These are phyloP conservation scores for Whitmania pigra DNA, from an alignment of 1,140 invertebrate genomes.

Conservation along the genomic window DNA sequence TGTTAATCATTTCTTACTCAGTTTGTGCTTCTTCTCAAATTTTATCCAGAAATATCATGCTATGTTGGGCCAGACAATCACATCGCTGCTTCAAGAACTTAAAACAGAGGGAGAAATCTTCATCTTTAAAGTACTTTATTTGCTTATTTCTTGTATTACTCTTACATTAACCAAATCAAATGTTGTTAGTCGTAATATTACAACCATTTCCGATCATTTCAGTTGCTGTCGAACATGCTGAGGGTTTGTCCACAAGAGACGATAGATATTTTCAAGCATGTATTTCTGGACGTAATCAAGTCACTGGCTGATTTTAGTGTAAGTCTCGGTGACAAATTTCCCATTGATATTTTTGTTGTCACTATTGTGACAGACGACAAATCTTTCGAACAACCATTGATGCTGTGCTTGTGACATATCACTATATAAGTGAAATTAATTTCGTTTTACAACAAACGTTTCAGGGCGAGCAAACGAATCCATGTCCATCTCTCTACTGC, in stretches of 20 bases:
- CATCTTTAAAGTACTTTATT: constrained; percentile 34
- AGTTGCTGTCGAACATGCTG: not conserved
- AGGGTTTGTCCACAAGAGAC: not conserved
- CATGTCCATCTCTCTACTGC: not conserved
- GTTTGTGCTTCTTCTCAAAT: constrained; percentile 23
- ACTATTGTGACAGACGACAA: no score
- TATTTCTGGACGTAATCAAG: no score
- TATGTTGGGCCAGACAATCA: constrained; percentile 54
- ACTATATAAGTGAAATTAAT: no score
- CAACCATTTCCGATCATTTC: not conserved
- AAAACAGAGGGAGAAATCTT: constrained; percentile 61
- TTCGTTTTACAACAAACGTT: not conserved
- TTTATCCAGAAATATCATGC: constrained; percentile 47
- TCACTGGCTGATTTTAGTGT: no score
- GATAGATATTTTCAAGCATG: not conserved
- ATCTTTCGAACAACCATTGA: no score
- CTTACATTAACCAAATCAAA: not conserved
- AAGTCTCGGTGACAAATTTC: no score
- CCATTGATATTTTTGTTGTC: not conserved
- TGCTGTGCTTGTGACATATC: no score
- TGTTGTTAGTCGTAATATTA: not conserved
- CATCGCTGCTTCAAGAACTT: constrained; percentile 62
- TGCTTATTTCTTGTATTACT: not conserved
- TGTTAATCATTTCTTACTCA: not conserved
- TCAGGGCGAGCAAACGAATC: not conserved